Percentiles rank a stretch among this genome's conserved stretches.
phyloP scores from a whole-genome alignment of 2,797 vertebrate species.

The Karalla daura region DNA sequence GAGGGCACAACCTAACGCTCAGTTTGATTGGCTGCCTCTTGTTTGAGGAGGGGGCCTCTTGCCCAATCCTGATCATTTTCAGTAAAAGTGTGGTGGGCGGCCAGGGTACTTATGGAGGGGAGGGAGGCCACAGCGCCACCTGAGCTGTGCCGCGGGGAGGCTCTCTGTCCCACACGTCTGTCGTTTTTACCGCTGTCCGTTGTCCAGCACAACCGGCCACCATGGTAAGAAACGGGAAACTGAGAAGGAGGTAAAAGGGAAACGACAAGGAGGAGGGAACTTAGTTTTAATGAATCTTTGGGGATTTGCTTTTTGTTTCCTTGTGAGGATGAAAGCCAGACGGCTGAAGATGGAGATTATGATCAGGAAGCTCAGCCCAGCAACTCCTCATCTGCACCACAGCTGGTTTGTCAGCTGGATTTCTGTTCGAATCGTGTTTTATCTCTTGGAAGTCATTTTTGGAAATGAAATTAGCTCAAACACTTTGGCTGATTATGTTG shows the following conservation, averaged over 20 bases:
- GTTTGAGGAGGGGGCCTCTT: slow-evolving; percentile 38
- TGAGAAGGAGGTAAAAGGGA: slow-evolving; percentile 9
- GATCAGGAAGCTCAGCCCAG: not conserved
- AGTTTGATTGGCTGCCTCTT: slow-evolving; percentile 75
- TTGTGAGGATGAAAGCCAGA: slow-evolving; percentile 20
- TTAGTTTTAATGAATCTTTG: slow-evolving; percentile 9
- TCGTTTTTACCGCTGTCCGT: slow-evolving; percentile 40
- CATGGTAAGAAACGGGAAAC: slow-evolving; percentile 79
- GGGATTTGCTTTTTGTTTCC: slow-evolving; percentile 37
- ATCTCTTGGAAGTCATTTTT: slow-evolving; percentile 7
- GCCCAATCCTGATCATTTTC: slow-evolving; percentile 79
- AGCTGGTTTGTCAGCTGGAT: slow-evolving; percentile 34
- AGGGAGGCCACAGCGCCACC: slow-evolving; percentile 25
- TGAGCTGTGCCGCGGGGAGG: slow-evolving; percentile 38
- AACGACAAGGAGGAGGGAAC: slow-evolving; percentile 1
- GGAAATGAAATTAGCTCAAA: not conserved
- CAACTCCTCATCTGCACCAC: slow-evolving; percentile 20
- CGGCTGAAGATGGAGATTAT: slow-evolving; percentile 39
- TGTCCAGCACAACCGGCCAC: slow-evolving; percentile 55
- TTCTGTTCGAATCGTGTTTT: slow-evolving; percentile 3
- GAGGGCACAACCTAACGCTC: slow-evolving; percentile 37
- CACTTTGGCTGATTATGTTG: not conserved
- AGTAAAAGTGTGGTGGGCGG: slow-evolving; percentile 45
- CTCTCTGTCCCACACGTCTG: slow-evolving; percentile 29
- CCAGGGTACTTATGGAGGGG: slow-evolving; percentile 72